Conservation (phyloP, 2,888 invertebrate species). For the Tiliacea aurago region DNA sequence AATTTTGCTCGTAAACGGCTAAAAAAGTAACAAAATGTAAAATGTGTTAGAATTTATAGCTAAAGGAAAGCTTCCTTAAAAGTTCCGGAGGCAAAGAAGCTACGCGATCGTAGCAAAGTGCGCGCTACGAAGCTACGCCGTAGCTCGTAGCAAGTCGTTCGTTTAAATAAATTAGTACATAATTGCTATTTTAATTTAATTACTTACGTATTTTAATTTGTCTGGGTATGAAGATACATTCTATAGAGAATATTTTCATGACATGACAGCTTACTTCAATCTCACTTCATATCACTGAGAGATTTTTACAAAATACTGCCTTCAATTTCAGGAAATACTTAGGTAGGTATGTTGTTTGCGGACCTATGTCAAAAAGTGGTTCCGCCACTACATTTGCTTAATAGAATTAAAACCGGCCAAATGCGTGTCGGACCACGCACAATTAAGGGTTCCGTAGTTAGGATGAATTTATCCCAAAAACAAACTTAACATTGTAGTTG, state of each 20-base stretch:
- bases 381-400: neutral
- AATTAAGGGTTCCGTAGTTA: no score
- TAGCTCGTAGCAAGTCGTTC: slow-evolving; percentile 35
- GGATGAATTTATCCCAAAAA: no score
- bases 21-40: neutral
- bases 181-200: neutral
- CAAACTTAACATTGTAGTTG: no score
- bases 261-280: neutral
- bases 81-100: slow-evolving; percentile 5
- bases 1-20: neutral
- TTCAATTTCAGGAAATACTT: neutral
- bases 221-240: neutral
- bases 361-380: neutral
- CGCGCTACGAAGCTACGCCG: slow-evolving; percentile 41
- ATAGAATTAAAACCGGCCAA: neutral
- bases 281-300: neutral
- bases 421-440: no score
- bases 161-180: slow-evolving; percentile 12
- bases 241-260: neutral
- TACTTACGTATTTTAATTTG: neutral
- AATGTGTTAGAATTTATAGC: slow-evolving; percentile 18
- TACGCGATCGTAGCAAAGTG: slow-evolving; percentile 38
- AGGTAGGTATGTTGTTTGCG: neutral
- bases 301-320: neutral
- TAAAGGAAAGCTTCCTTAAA: neutral